Base-by-base conservation (phyloP, 2,888 invertebrate genomes). In the Ariolimax columbianus region DNA sequence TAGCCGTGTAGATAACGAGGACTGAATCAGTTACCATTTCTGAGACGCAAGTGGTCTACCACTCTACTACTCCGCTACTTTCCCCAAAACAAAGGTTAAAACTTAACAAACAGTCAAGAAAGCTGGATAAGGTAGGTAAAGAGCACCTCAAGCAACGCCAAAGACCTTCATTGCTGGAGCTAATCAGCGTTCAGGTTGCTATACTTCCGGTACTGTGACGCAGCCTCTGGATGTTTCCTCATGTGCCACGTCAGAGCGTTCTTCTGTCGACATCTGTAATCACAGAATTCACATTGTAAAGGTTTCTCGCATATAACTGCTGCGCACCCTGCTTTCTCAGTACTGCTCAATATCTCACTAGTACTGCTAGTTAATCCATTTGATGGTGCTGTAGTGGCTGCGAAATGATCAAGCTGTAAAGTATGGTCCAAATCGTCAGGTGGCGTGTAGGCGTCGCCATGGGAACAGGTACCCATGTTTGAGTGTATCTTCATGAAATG, bases 211-310 rank as follows among this genome's bases (percentile, higher is more conserved):
- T 90, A 89, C 38, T 89, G 89, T 51, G 88, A 89, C 2, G 91
- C 89, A 1, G 89, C 89, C 85, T 91, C 90, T 33, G 91, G 92
- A 82, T 92, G 92, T 88, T 92, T 92, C 73, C 91, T 87, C 90
- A 92, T 91, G 87, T 92, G 92, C 92, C 92, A 92, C 77, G 91
- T 90, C 51, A 92, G 86, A 4, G 92, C 92, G 70, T 91, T 91
- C 51, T 91, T 88, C 87, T 92, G 92, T 4, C 91, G 89, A 84
- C 91, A 92, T 17, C 92, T 86, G 70, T 91, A 92, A 77, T 91
- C 91, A 87, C 92, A 92, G 63, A 91, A 90, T 36, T 90, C 89
- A 83, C 92, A 92, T 84, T 91, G 89, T 77, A 91, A 87, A 17
- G 92, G 92, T 85, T 92, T 92, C 85, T 92, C 92, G 63, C 77